A percentile compares a stretch with the other conserved stretches of the same genome.
Evolutionary conservation across 1,140 invertebrate species (phyloP).

Genomic region (Saccostrea echinata): DNA sequence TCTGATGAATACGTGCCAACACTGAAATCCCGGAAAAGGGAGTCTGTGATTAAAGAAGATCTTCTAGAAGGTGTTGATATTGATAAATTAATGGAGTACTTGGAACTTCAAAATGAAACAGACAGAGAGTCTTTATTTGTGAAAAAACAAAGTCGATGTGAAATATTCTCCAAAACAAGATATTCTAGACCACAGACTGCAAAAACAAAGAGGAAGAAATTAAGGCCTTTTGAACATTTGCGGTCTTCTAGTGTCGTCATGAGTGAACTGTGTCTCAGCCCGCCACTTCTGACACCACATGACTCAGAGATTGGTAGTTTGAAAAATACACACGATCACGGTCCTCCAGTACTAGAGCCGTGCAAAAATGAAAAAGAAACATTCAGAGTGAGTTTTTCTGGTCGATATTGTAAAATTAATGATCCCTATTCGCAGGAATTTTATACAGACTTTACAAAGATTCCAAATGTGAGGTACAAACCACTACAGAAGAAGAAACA

Average conservation of each 20-base stretch:
- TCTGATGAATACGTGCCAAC: not conserved
- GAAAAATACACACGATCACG: not conserved
- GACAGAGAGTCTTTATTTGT: not conserved
- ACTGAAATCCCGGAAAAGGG: not conserved
- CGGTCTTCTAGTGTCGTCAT: not conserved
- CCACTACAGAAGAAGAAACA: not conserved
- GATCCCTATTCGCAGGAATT: not conserved
- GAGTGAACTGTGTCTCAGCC: not conserved
- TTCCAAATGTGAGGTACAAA: not conserved
- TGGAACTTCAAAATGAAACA: not conserved
- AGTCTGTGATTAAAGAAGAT: not conserved
- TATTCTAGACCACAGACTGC: not conserved
- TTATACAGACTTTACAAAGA: not conserved
- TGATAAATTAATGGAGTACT: not conserved
- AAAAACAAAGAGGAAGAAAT: slow-evolving; percentile 10
- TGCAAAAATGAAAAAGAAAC: not conserved
- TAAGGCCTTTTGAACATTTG: not conserved
- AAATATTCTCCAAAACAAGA: not conserved
- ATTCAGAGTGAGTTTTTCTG: not conserved
- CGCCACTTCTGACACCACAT: not conserved
- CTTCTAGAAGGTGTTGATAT: not conserved
- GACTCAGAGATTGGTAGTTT: not conserved
- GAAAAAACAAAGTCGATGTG: not conserved
- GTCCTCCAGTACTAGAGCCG: not conserved
- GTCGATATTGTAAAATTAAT: not conserved